phyloP scores from a whole-genome alignment of 2,797 vertebrate species.

The Etheostoma nigrum region DNA sequence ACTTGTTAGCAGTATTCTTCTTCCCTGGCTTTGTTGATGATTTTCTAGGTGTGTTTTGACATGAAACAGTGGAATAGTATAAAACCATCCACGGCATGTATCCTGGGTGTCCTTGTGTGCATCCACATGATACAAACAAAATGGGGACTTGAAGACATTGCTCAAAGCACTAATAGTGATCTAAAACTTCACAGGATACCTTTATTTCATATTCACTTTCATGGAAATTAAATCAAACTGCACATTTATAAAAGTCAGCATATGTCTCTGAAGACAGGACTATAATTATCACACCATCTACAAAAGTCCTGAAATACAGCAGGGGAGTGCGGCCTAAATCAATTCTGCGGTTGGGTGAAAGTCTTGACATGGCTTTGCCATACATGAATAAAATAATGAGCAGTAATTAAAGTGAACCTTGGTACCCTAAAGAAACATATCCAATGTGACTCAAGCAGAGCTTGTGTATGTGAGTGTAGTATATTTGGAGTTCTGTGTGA shows the following conservation, averaged over 20 bases:
- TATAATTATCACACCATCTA: constrained; percentile 4
- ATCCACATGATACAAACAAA: neutral
- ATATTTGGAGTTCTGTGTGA: constrained; percentile 42
- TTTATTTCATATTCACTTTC: neutral
- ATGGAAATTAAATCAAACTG: neutral
- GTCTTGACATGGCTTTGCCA: constrained; percentile 6
- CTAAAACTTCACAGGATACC: neutral
- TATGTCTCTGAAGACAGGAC: neutral
- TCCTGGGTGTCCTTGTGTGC: neutral
- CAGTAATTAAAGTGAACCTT: constrained; percentile 21
- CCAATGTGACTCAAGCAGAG: constrained; percentile 18
- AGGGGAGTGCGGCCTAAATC: constrained; percentile 13
- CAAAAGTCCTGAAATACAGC: constrained; percentile 4
- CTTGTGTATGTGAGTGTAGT: constrained; percentile 15
- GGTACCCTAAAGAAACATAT: constrained; percentile 4
- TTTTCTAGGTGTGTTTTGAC: neutral
- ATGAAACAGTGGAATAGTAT: neutral
- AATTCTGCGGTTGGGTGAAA: constrained; percentile 12
- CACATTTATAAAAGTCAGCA: neutral
- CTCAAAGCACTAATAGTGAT: neutral
- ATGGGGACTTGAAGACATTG: neutral
- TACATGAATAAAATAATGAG: constrained; percentile 22
- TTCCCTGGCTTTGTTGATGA: neutral
- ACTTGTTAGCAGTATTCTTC: neutral
- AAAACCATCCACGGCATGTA: neutral